phyloP scores from a whole-genome alignment of 53 echinoderm and acorn worm species.

The Zoroaster sp. region DNA sequence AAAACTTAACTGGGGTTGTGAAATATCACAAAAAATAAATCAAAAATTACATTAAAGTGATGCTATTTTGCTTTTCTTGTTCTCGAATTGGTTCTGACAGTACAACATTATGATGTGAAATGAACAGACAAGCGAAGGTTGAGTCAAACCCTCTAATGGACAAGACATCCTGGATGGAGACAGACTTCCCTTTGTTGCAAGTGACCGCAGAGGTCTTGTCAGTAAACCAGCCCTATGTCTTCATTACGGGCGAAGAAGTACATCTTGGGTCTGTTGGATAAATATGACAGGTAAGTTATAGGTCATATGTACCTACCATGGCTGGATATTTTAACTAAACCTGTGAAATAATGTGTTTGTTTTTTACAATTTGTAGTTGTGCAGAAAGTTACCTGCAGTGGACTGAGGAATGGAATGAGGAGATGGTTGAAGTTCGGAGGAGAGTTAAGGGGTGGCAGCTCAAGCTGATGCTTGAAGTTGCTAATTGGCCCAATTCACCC shows the following conservation, averaged over 20 bases:
- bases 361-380: not conserved
- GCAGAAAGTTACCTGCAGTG: not conserved
- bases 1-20: not conserved
- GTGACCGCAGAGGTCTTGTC: not conserved
- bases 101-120: not conserved
- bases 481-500: slow-evolving; percentile 1
- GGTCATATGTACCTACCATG: not conserved
- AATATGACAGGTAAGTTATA: not conserved
- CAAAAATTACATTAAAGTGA: no score
- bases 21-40: not conserved
- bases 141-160: not conserved
- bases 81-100: not conserved
- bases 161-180: not conserved
- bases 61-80: not conserved
- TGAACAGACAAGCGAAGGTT: not conserved
- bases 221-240: not conserved
- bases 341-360: not conserved
- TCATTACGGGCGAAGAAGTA: not conserved
- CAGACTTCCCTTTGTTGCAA: not conserved
- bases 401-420: not conserved
- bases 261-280: not conserved
- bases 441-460: slow-evolving; percentile 18
- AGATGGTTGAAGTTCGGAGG: slow-evolving; percentile 32
- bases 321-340: not conserved
- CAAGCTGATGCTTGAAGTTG: not conserved